A percentile compares a stretch with the other conserved stretches of the same genome.
These are phyloP conservation scores for Stomatorhinus ivindoensis DNA, from an alignment of 2,113 vertebrate genomes.

Conservation along the genomic window DNA sequence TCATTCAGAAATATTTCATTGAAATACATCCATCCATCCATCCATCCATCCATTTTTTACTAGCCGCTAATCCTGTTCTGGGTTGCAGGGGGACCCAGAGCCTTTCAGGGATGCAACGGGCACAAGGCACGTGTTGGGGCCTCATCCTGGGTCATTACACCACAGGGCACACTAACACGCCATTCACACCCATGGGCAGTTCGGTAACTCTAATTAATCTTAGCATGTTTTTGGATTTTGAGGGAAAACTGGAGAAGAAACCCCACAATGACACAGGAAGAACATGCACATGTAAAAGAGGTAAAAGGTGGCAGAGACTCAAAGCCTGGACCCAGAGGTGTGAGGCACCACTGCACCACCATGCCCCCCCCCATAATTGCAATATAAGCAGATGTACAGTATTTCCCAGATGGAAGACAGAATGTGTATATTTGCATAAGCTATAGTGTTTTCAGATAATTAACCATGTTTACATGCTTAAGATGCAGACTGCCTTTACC, in stretches of 20 bases:
- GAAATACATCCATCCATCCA: not conserved
- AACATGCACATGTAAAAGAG: not conserved
- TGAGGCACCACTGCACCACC: not conserved
- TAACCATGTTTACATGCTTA: not conserved
- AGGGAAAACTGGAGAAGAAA: not conserved
- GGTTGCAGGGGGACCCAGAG: not conserved
- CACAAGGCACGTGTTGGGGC: not conserved
- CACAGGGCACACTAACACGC: not conserved
- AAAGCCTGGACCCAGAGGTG: not conserved
- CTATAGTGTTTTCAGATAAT: not conserved
- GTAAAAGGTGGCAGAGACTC: not conserved
- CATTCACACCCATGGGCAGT: not conserved
- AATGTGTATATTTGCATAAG: not conserved
- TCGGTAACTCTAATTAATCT: not conserved
- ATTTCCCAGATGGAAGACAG: not conserved
- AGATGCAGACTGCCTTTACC: not conserved
- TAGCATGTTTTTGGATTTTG: not conserved
- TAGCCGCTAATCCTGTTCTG: not conserved
- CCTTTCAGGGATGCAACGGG: not conserved
- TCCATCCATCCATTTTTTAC: not conserved
- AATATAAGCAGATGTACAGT: not conserved
- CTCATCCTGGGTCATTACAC: not conserved
- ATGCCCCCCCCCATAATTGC: not conserved
- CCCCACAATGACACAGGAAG: not conserved
- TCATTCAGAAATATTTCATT: not conserved